Percentiles rank a stretch among this genome's conserved stretches.
phyloP scores from a whole-genome alignment of 2,113 vertebrate species.

The Vidua macroura region DNA sequence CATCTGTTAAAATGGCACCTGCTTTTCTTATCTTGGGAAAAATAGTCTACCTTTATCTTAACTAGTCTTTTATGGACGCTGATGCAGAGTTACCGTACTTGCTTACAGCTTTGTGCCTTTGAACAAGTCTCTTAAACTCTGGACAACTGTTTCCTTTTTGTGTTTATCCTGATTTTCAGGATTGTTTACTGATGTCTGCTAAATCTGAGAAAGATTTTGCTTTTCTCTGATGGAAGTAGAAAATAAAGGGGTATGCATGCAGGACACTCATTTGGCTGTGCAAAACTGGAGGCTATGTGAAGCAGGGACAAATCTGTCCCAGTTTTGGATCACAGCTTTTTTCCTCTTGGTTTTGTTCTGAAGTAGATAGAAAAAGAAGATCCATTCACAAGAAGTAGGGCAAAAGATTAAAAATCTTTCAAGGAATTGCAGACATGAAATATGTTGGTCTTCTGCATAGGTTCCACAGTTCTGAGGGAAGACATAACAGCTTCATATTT shows the following conservation, averaged over 20 bases:
- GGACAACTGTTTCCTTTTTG: not conserved
- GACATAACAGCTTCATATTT: not conserved
- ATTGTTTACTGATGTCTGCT: not conserved
- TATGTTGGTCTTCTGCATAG: not conserved
- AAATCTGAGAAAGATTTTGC: not conserved
- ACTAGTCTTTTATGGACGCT: not conserved
- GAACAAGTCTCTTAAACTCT: not conserved
- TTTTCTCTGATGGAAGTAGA: not conserved
- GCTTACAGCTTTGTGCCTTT: not conserved
- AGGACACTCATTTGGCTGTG: not conserved
- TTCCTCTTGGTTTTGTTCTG: not conserved
- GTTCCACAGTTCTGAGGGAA: not conserved
- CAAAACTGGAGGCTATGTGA: not conserved
- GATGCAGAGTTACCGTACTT: not conserved
- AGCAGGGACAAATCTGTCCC: not conserved
- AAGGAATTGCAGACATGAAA: not conserved
- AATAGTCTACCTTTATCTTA: not conserved
- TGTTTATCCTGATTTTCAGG: not conserved
- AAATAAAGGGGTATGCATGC: not conserved
- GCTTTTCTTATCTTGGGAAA: not conserved
- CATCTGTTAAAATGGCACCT: not conserved
- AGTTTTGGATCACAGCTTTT: not conserved
- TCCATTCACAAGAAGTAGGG: not conserved
- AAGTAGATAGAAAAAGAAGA: not conserved
- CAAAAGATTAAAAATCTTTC: not conserved